phyloP scores from a whole-genome alignment of 2,113 vertebrate species.

The Chionodraco myersi region DNA sequence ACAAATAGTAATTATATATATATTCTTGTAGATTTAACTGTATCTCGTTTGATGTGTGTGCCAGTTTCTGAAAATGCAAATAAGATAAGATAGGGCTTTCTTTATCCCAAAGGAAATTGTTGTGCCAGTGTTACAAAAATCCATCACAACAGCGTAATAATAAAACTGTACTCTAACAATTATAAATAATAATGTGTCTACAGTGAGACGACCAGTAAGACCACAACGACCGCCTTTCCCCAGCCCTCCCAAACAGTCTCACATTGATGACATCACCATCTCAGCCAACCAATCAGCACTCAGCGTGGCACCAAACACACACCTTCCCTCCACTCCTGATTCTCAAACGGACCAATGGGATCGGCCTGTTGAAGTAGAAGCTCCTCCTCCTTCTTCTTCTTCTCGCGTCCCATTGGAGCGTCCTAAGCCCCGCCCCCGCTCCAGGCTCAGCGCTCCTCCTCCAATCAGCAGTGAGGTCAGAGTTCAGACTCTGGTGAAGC shows the following conservation, averaged over 20 bases:
- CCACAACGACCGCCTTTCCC: constrained; percentile 84
- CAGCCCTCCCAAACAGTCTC: constrained; percentile 50
- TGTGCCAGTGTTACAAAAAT: too few species aligned
- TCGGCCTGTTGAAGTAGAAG: neutral
- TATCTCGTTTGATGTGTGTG: too few species aligned
- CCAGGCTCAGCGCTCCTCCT: constrained; percentile 74
- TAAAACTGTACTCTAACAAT: too few species aligned
- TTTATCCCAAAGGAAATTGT: too few species aligned
- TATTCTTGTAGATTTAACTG: too few species aligned
- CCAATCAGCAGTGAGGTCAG: constrained; percentile 78
- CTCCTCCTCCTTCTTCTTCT: neutral
- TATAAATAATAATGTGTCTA: constrained; percentile 10
- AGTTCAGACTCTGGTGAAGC: constrained; percentile 83
- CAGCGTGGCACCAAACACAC: neutral
- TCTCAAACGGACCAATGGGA: constrained; percentile 50
- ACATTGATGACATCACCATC: constrained; percentile 26
- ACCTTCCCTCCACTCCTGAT: constrained; percentile 9
- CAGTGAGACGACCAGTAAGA: constrained; percentile 81
- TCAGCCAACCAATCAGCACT: constrained; percentile 19
- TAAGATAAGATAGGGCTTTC: too few species aligned
- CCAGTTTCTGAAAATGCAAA: too few species aligned
- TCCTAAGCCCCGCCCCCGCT: constrained; percentile 91
- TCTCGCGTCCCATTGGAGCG: constrained; percentile 46
- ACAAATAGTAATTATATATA: too few species aligned
- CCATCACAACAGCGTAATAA: too few species aligned